phyloP scores from a whole-genome alignment of 2,888 invertebrate species.

The Helicoverpa assulta region DNA sequence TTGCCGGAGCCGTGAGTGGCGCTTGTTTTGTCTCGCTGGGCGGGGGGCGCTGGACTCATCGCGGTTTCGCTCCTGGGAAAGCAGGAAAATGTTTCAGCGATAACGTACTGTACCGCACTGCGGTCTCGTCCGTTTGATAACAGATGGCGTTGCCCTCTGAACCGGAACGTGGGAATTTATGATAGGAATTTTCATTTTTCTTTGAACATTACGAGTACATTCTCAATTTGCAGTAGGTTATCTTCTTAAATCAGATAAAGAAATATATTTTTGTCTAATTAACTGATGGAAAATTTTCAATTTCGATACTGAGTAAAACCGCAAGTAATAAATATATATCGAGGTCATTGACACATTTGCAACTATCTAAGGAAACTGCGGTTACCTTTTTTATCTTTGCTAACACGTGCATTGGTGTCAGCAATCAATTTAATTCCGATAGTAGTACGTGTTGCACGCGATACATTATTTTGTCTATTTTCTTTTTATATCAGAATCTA shows the following conservation, averaged over 20 bases:
- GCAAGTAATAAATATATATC: conserved; percentile 21
- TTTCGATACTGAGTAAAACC: conserved; percentile 22
- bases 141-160: conserved; percentile 81
- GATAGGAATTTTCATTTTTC: conserved; percentile 16
- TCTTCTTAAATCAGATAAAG: not conserved
- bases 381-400: conserved; percentile 27
- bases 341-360: conserved; percentile 36
- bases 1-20: conserved; percentile 69
- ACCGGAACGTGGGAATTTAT: conserved; percentile 60
- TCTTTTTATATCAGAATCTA: not conserved
- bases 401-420: not conserved
- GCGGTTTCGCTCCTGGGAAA: conserved; percentile 89
- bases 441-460: conserved; percentile 4
- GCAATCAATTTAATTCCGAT: conserved; percentile 1
- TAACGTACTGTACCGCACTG: conserved; percentile 74
- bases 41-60: conserved; percentile 86
- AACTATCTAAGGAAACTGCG: conserved; percentile 40
- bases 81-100: conserved; percentile 86
- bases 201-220: not conserved
- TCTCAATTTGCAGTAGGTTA: not conserved
- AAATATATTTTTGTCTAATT: not conserved
- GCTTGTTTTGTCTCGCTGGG: conserved; percentile 82
- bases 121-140: conserved; percentile 79
- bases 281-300: not conserved
- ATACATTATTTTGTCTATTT: not conserved